Evolutionary conservation across 2,888 invertebrate species (phyloP).

Genomic region (Chrysina gloriosa): DNA sequence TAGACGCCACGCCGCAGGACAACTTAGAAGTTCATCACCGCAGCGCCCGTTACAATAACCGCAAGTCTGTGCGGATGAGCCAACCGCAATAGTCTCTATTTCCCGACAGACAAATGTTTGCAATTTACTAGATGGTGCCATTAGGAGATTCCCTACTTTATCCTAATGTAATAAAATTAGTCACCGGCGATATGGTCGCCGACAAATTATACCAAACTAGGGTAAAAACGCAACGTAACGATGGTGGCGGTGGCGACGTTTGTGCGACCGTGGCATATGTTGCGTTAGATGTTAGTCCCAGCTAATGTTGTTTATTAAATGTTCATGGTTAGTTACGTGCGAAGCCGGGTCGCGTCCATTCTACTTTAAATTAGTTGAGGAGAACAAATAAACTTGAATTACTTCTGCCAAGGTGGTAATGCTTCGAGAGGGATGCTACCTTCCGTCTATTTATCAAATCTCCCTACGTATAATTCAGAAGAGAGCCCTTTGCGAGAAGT

Average conservation of each 20-base stretch:
- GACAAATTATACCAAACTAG: slow-evolving; percentile 39
- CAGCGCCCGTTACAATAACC: slow-evolving; percentile 39
- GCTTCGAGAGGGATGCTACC: no score
- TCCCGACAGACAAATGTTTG: slow-evolving; percentile 49
- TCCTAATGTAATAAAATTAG: slow-evolving; percentile 50
- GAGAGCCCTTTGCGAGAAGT: no score
- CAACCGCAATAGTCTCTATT: slow-evolving; percentile 40
- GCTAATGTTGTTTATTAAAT: slow-evolving; percentile 14
- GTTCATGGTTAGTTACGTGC: background rate
- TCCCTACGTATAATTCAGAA: no score
- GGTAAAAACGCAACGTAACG: slow-evolving; percentile 15
- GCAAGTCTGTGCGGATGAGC: slow-evolving; percentile 41
- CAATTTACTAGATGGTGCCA: slow-evolving; percentile 49
- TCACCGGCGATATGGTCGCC: slow-evolving; percentile 45
- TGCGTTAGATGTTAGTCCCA: background rate
- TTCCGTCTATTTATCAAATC: no score
- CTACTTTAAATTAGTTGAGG: background rate
- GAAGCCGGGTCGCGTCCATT: background rate
- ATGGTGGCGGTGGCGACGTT: background rate
- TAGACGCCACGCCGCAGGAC: background rate
- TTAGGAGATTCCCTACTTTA: slow-evolving; percentile 48
- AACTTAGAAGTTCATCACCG: slow-evolving; percentile 39
- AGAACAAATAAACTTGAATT: background rate
- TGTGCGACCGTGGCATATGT: background rate
- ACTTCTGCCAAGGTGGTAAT: background rate